Percentiles rank a stretch among this genome's conserved stretches.
Conservation (phyloP, 2,797 vertebrate species). For the Lepus oiostolus region DNA sequence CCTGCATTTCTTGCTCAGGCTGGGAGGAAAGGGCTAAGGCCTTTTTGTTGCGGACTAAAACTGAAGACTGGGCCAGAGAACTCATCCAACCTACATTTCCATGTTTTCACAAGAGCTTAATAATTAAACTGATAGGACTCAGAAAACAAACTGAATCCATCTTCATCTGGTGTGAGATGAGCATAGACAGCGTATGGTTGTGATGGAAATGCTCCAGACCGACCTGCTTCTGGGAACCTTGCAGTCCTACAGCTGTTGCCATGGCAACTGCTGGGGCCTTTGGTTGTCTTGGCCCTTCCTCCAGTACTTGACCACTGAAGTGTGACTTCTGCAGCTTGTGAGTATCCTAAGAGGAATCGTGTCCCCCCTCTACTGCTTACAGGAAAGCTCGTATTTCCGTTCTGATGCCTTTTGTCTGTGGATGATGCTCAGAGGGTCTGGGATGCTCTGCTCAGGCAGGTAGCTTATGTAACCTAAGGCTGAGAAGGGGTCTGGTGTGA, state of each 20-base stretch:
- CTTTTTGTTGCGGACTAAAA: neutral
- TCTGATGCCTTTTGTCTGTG: neutral
- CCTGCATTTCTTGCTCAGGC: neutral
- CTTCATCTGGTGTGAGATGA: conserved; percentile 42
- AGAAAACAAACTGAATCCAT: conserved; percentile 19
- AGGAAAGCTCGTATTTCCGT: conserved; percentile 29
- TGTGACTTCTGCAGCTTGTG: conserved; percentile 13
- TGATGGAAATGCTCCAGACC: conserved; percentile 70
- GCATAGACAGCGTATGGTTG: conserved; percentile 59
- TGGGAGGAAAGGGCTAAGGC: neutral
- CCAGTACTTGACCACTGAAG: conserved; percentile 70
- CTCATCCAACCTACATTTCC: neutral
- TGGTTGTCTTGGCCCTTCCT: conserved; percentile 58
- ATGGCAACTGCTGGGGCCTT: conserved; percentile 84
- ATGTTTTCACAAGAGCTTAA: conserved; percentile 42
- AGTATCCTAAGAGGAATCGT: neutral
- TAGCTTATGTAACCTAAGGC: neutral
- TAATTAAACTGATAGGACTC: conserved; percentile 39
- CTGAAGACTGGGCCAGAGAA: neutral
- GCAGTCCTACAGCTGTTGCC: conserved; percentile 72
- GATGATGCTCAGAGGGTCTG: neutral
- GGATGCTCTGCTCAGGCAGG: neutral
- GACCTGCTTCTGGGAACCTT: conserved; percentile 72
- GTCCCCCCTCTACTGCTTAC: neutral
- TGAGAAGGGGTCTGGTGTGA: neutral